Evolutionary conservation across 2,113 vertebrate genomes (phyloP), one percentile per base, ranked within the genome.

Genomic region (Anoplopoma fimbria): DNA sequence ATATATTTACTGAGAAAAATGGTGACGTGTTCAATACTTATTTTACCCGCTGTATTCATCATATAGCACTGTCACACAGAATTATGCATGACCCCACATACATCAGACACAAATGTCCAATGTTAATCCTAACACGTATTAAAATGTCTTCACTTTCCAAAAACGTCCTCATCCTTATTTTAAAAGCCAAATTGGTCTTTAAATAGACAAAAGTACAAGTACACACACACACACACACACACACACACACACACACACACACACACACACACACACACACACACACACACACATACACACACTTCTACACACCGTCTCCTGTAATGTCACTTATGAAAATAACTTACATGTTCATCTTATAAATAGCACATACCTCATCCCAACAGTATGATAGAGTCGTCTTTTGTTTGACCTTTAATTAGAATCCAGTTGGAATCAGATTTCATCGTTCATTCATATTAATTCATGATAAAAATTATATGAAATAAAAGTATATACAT

Each of bases 301-400:
- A 64, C 5, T n/a, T n/a, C n/a, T n/a, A n/a, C 62, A n/a, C 47
- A 33, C 57, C 34, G 47, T 33, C 63, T 21, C 5, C 6, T 36
- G 65, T 53, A 6, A 40, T 29, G 31, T 53, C 57, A 64, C 21
- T 17, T 42, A 3, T 33, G 40, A 73, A 69, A 81, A 77, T 73
- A 77, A 73, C 77, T 1, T 23, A 58, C 15, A 40, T 33, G 31
- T 61, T 38, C n/a, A 25, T 49, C 6, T n/a, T 70, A 58, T 84
- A 38, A 79, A 75, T 79, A 84, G 19, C 10, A 15, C 70, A 38
- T 9, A 17, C 63, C 25, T 70, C 42, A 69, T n/a, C 70, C 25
- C 38, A 23, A 6, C 19, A 29, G 31, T 25, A 4, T 53, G 25
- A 17, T 6, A 0, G 0, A 25, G 17, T 3, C 25, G 1, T 61